These are phyloP conservation scores for Xanthorhoe designata DNA, from an alignment of 2,888 invertebrate genomes.

Conservation along the genomic window DNA sequence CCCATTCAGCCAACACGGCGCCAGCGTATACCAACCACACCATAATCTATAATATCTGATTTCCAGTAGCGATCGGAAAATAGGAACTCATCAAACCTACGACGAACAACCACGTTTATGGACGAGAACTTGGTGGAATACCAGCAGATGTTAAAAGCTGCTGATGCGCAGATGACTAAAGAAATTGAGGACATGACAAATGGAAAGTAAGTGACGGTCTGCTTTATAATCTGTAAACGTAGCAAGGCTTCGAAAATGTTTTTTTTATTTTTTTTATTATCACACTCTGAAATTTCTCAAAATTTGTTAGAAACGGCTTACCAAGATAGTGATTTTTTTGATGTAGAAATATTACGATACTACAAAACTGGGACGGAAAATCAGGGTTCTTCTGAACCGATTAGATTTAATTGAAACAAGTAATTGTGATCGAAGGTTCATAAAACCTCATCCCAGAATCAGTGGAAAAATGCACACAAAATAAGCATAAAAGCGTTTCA, in stretches of 20 bases:
- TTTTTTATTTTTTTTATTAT: too few relatives aligned
- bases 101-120: constrained; percentile 88
- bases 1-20: too few relatives aligned
- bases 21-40: constrained; percentile 34
- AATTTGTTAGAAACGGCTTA: too few relatives aligned
- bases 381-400: too few relatives aligned
- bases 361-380: too few relatives aligned
- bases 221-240: background rate
- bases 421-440: too few relatives aligned
- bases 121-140: constrained; percentile 88
- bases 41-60: constrained; percentile 52
- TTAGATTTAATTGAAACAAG: too few relatives aligned
- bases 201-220: constrained; percentile 83
- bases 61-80: constrained; percentile 82
- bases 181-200: constrained; percentile 94
- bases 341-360: too few relatives aligned
- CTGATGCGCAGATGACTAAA: constrained; percentile 91
- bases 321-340: too few relatives aligned
- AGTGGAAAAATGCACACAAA: background rate
- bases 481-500: background rate
- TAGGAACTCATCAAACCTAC: constrained; percentile 65
- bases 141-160: constrained; percentile 88
- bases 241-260: too few relatives aligned
- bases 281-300: too few relatives aligned
- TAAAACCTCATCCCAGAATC: background rate